These are phyloP conservation scores for Cheilosia soror DNA, from an alignment of 2,888 invertebrate species.

Conservation along the genomic window DNA sequence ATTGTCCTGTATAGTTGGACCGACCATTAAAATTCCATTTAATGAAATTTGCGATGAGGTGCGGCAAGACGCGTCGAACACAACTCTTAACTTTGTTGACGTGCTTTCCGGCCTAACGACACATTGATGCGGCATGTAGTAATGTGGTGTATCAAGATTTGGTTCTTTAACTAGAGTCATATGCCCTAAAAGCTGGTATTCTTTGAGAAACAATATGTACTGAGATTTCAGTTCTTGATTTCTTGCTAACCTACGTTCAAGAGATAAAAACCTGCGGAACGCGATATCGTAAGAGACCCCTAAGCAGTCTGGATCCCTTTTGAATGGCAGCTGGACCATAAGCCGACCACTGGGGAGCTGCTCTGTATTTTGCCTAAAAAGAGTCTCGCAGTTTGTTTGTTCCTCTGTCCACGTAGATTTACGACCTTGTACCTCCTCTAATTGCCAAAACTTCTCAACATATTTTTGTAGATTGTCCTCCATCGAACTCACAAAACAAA, in stretches of 20 bases:
- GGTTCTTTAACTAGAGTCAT: too few species aligned
- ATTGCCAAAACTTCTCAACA: conserved; percentile 13
- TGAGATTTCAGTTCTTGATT: background rate
- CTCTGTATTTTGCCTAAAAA: too few species aligned
- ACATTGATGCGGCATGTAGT: conserved; percentile 5
- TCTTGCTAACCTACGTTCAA: background rate
- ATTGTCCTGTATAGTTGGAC: background rate
- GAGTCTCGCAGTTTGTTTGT: too few species aligned
- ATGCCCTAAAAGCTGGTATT: too few species aligned
- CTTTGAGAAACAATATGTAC: background rate
- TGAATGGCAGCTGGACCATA: background rate
- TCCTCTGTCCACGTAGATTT: background rate
- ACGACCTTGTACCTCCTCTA: conserved; percentile 26
- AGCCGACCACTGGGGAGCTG: background rate
- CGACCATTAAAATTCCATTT: background rate
- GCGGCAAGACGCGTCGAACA: background rate
- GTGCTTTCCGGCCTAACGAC: background rate
- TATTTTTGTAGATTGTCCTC: background rate
- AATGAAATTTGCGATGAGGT: background rate
- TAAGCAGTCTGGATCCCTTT: too few species aligned
- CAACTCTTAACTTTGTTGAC: background rate
- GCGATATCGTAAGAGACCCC: too few species aligned
- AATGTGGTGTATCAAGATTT: conserved; percentile 6
- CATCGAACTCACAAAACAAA: conserved; percentile 3
- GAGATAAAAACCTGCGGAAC: background rate